Evolutionary conservation across 1,140 invertebrate genomes (phyloP).

Genomic region (Conus ventricosus): DNA sequence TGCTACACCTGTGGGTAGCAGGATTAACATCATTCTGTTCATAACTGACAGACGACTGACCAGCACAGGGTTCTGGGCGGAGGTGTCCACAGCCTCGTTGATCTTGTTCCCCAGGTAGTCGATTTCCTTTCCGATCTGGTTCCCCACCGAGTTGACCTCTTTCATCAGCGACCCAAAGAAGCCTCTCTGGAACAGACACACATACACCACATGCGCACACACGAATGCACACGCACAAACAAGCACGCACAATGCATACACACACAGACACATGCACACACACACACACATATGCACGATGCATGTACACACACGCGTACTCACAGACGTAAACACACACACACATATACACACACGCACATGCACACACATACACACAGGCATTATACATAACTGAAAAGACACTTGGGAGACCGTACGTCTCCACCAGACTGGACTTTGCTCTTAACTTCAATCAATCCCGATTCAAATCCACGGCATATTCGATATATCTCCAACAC

Average conservation of each 20-base stretch:
- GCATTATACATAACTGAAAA: no score
- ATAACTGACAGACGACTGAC: slow-evolving; percentile 36
- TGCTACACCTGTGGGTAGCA: no score
- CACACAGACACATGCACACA: neutral
- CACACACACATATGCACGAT: neutral
- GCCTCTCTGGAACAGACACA: slow-evolving; percentile 49
- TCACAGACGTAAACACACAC: no score
- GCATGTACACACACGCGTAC: no score
- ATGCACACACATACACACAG: no score
- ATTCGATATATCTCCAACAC: no score
- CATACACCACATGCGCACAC: neutral
- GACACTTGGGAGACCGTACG: no score
- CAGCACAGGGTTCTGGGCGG: slow-evolving; percentile 39
- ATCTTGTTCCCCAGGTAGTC: slow-evolving; percentile 49
- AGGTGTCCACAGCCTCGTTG: slow-evolving; percentile 44
- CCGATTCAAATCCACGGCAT: no score
- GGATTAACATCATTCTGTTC: no score
- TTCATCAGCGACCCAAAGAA: slow-evolving; percentile 51
- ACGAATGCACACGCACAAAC: neutral
- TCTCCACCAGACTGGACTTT: no score
- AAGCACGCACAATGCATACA: neutral
- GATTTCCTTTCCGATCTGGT: slow-evolving; percentile 45
- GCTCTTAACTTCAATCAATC: no score
- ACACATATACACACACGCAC: no score
- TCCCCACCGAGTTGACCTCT: slow-evolving; percentile 50